phyloP scores from a whole-genome alignment of 1,140 invertebrate species.

The Brachionus koreanus region DNA sequence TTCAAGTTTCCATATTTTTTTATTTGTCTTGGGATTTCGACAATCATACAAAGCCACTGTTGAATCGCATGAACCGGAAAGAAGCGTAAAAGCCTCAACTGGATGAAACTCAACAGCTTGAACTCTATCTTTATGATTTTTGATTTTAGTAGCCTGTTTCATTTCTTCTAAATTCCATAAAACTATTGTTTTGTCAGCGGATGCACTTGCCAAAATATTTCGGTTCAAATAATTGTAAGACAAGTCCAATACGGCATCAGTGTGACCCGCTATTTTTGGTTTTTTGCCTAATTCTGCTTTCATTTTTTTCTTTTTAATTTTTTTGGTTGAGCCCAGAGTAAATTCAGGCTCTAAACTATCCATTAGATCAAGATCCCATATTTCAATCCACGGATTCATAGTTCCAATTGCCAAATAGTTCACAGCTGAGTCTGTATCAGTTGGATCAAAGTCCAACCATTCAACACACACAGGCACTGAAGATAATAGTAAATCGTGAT shows the following conservation, averaged over 20 bases:
- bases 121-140: conserved; percentile 38
- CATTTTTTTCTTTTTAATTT: conserved; percentile 33
- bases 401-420: conserved; percentile 40
- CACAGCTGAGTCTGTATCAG: neutral
- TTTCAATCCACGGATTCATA: conserved; percentile 33
- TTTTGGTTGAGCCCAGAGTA: conserved; percentile 13
- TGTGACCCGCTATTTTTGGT: neutral
- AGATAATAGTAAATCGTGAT: conserved; percentile 40
- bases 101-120: conserved; percentile 33
- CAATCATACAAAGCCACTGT: conserved; percentile 14
- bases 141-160: conserved; percentile 20
- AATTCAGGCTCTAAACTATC: conserved; percentile 9
- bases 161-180: conserved; percentile 36
- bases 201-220: conserved; percentile 26
- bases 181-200: conserved; percentile 22
- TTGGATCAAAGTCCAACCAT: conserved; percentile 35
- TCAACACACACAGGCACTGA: conserved; percentile 18
- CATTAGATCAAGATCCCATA: conserved; percentile 42
- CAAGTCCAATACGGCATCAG: conserved; percentile 13
- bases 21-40: conserved; percentile 4
- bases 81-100: conserved; percentile 1
- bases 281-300: conserved; percentile 18
- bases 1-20: conserved; percentile 35
- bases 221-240: conserved; percentile 14
- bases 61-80: conserved; percentile 25